Base-by-base conservation (phyloP, 2,113 vertebrate genomes). In the Numenius arquata region DNA sequence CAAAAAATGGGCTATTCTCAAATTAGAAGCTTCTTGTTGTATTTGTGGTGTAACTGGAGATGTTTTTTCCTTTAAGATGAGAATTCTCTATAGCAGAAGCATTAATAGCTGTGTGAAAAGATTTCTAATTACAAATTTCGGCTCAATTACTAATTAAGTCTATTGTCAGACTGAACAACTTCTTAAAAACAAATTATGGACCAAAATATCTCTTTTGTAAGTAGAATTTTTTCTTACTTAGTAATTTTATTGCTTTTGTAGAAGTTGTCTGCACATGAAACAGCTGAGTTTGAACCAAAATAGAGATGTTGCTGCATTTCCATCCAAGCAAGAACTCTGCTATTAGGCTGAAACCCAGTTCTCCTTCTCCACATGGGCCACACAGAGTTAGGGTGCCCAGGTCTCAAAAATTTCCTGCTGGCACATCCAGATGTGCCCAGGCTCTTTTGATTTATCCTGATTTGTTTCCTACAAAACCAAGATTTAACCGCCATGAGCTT, bases 111-210 rank as follows among this genome's bases (percentile, higher is more conserved):
- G 8, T 79, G 67, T 95, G 92, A 96, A 94, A 96, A 93, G 89
- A 96, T 88, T 94, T 95, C 92, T 96, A 96, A 97, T 97, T 96
- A 92, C 92, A 92, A 97, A 87, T 75, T 97, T 95, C 29, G 13
- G 15, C 87, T 95, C 85, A 96, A 91, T 96, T 96, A 63, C 94
- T 96, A 93, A 97, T 97, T 95, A 96, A 88, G 52, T 61, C 89
- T 93, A 96, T 96, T 95, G 93, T 96, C 75, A 89, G 85, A 75
- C 66, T 41, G 93, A 94, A 78, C 19, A 95, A 92, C 66, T 93
- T 94, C 30, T 90, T 89, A 91, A 87, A 96, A 97, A 96, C 82
- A 97, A 96, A 96, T 95, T 90, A 95, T 86, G 84, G 85, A 93
- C 89, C 55, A 96, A 96, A 96, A 95, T 97, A 95, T 74, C 89